Evolutionary conservation across 2,888 invertebrate species (phyloP), one percentile per base, ranked within the genome.

Genomic region (Chloroclysta siterata): DNA sequence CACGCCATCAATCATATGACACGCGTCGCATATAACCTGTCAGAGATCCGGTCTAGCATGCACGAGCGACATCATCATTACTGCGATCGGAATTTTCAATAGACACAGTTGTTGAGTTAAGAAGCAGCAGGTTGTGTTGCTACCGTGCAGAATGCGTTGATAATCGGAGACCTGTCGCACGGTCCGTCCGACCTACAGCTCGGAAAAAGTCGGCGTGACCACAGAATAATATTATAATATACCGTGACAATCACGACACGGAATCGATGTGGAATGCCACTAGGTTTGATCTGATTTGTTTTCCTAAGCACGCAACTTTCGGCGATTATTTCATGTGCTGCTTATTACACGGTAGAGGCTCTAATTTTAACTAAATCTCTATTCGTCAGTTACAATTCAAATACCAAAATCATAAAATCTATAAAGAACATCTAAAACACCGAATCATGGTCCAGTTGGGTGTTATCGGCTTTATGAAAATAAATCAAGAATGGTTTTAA

Each of bases 91-190:
- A 64, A 70, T 70, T 69, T 69, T 66, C 57, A 68, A 68, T 68
- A 72, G 65, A 63, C 48, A 60, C 65, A 67, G 60, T 69, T 42
- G 52, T 60, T 54, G 29, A 50, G 50, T 33, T 29, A 63, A 63
- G 61, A 41, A 55, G 46, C 72, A 72, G 70, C 68, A 70, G 70
- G 69, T 71, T 56, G 41, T 33, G 17, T 15, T 69, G 69, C 80
- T 78, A 84, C 84, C 88, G 86, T 86, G 86, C 85, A 87, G 84
- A 90, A 93, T 89, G 90, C 91, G 92, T 89, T 76, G 82, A 88
- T 85, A 92, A 91, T 91, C 85, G 83, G 83, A 70, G 87, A 90
- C 90, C 89, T 89, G 91, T 93, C 91, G 88, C 92, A 91, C 91
- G 91, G 51, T 33, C 50, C 29, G 88, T 85, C 88, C 75, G 78